These are phyloP conservation scores for Drepanosiphum platanoidis DNA, from an alignment of 2,888 invertebrate species.

Conservation along the genomic window DNA sequence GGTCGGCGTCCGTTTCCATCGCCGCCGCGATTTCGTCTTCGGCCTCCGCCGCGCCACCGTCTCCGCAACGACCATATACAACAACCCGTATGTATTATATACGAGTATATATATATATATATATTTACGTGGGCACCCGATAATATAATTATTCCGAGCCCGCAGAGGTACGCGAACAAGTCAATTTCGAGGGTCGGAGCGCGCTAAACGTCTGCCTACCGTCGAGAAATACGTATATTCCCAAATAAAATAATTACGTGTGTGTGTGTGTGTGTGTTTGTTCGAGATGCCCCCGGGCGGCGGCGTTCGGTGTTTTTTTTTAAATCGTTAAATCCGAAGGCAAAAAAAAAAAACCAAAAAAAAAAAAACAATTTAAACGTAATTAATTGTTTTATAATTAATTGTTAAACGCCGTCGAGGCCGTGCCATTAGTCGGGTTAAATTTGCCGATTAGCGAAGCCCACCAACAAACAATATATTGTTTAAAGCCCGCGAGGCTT, in stretches of 20 bases:
- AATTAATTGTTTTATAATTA: constrained; percentile 62
- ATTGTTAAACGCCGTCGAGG: constrained; percentile 41
- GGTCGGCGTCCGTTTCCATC: not conserved
- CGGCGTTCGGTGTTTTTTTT: not conserved
- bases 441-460: constrained; percentile 53
- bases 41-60: not conserved
- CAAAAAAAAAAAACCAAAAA: not conserved
- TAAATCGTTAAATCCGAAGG: constrained; percentile 1
- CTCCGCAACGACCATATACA: not conserved
- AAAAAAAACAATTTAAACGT: constrained; percentile 45
- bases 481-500: constrained; percentile 24
- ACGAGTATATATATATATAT: too few relatives aligned
- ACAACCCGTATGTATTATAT: not conserved
- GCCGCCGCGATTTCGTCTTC: too few relatives aligned
- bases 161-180: constrained; percentile 44
- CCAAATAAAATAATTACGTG: not conserved
- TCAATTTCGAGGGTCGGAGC: constrained; percentile 54
- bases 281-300: too few relatives aligned
- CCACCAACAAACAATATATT: constrained; percentile 56
- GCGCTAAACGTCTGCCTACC: constrained; percentile 54
- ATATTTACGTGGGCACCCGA: not conserved
- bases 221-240: constrained; percentile 11
- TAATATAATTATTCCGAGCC: constrained; percentile 24
- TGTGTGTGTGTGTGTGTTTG: not conserved
- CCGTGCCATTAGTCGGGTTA: constrained; percentile 39